These are phyloP conservation scores for Onychostoma macrolepis DNA, from an alignment of 2,113 vertebrate species.

Conservation along the genomic window DNA sequence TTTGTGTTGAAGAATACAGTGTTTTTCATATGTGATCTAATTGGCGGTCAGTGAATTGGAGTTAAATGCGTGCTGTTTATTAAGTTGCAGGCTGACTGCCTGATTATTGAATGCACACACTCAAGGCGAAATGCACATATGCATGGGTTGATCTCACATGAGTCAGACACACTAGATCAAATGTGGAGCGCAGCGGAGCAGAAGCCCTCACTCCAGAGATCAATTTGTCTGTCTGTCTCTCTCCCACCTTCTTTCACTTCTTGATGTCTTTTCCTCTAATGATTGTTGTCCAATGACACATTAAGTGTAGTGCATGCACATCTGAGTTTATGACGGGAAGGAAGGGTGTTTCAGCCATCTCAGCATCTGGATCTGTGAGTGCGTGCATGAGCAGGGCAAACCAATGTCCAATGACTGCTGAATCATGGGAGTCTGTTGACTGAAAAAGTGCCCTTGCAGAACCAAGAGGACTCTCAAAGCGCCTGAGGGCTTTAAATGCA, in stretches of 20 bases:
- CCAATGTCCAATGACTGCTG: not conserved
- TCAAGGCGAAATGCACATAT: conserved; percentile 27
- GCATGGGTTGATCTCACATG: conserved; percentile 31
- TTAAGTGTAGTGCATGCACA: conserved; percentile 31
- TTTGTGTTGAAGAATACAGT: not conserved
- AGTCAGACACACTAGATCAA: conserved; percentile 42
- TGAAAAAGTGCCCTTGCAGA: not conserved
- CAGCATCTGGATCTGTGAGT: not conserved
- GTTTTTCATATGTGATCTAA: not conserved
- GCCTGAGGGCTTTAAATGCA: not conserved
- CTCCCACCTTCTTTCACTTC: conserved; percentile 6
- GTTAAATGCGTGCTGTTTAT: conserved; percentile 29
- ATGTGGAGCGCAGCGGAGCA: conserved; percentile 41
- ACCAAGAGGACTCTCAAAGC: not conserved
- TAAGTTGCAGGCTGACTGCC: conserved; percentile 22
- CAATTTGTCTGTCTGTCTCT: conserved; percentile 25
- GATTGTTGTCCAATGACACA: conserved; percentile 27
- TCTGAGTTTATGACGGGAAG: not conserved
- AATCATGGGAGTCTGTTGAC: conserved; percentile 7
- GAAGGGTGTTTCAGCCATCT: not conserved
- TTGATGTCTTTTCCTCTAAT: not conserved
- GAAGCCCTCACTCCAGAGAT: conserved; percentile 38
- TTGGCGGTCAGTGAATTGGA: conserved; percentile 25
- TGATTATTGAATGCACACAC: conserved; percentile 29
- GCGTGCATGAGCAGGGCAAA: conserved; percentile 16